phyloP scores from a whole-genome alignment of 2,113 vertebrate species.

The Melierax canorus region DNA sequence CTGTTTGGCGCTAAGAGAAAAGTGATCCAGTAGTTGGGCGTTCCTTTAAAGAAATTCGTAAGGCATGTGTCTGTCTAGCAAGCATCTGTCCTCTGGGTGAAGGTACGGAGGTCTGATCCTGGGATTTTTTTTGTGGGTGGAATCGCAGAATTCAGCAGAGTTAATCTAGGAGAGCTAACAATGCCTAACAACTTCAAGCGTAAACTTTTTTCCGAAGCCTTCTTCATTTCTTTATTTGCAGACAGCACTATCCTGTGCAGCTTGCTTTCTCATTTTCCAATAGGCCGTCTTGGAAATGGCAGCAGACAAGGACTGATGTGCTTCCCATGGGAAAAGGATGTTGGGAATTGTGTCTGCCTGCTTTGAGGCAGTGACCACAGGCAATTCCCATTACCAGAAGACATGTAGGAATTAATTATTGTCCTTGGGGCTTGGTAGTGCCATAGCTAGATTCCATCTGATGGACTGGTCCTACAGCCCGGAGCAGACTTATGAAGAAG shows the following conservation, averaged over 20 bases:
- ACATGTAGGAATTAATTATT: background rate
- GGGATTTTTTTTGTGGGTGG: background rate
- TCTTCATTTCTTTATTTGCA: background rate
- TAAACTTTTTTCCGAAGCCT: background rate
- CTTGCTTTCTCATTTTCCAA: background rate
- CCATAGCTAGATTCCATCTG: background rate
- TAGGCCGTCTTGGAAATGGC: background rate
- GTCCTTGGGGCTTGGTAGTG: background rate
- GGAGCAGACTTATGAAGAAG: background rate
- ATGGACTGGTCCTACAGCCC: background rate
- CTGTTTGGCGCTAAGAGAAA: background rate
- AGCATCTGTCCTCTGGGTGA: background rate
- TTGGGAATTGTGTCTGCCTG: background rate
- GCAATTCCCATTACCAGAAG: background rate
- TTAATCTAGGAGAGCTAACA: background rate
- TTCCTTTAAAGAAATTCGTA: background rate
- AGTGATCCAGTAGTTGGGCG: background rate
- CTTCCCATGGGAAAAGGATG: background rate
- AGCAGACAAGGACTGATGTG: background rate
- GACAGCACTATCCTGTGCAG: background rate
- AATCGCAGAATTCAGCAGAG: background rate
- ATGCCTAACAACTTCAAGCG: background rate
- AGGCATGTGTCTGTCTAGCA: background rate
- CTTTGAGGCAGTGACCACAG: background rate
- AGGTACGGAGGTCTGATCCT: fast-evolving